Evolutionary conservation across 2,888 invertebrate genomes (phyloP), one percentile per base, ranked within the genome.

Genomic region (Phasia obesa): DNA sequence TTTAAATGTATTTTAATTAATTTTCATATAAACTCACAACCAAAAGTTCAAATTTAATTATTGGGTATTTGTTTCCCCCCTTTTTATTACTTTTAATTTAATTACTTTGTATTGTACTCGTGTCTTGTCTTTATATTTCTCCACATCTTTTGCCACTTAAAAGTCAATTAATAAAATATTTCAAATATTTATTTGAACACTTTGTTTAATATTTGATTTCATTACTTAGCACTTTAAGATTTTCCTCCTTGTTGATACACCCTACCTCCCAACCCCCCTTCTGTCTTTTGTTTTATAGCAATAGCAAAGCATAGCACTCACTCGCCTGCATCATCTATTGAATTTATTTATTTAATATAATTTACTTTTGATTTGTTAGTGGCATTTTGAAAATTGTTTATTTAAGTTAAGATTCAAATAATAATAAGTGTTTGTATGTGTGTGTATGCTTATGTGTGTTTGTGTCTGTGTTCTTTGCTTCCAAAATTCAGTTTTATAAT

Each of bases 161-260:
- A 51, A 65, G 51, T 17, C 51, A 67, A 67, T 67, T 67, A 53
- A 53, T 38, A 17, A 23, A 31, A 67, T 53, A 42, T 42, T 42
- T 42, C 38, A 15, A 42, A 42, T 4, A n/a, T 42, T 15, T 25
- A 17, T 17, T 38, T 19, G 25, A 62, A 47, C 44, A 62, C 23
- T 51, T 67, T 70, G 62, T 70, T 19, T 55, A 35, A 55, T 81
- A 81, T 75, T 64, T 70, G 70, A 76, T 81, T 76, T 71, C 53
- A 76, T 71, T 76, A 64, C 49, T 64, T 49, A 38, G 69, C 75
- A 75, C 62, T 75, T 75, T 57, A 42, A 62, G 17, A 15, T 53
- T 67, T 31, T 64, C 11, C 23, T 44, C 17, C 19, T 19, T 17
- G 15, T 35, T 11, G n/a, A 11, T n/a, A 42, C 38, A 27, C n/a